Conservation (phyloP, 1,140 invertebrate genomes). For the Sinonovacula constricta region DNA sequence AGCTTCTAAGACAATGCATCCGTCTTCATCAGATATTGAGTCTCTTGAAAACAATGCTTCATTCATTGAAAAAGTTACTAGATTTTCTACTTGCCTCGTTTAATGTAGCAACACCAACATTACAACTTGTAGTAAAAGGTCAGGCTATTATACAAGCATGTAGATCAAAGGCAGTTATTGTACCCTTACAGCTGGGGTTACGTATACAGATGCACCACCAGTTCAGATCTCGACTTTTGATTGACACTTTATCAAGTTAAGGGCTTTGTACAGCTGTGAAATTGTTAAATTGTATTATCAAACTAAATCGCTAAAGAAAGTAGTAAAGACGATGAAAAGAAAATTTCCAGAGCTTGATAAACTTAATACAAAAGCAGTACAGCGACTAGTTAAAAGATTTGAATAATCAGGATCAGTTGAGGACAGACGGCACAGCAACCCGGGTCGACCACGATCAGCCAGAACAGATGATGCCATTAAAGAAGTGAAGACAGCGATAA, state of each 20-base stretch:
- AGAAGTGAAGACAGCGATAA: no score
- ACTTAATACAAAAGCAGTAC: no score
- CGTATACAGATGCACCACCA: slow-evolving; percentile 54
- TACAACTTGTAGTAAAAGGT: slow-evolving; percentile 46
- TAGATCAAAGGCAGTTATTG: slow-evolving; percentile 42
- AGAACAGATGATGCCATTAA: no score
- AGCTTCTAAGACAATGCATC: neutral
- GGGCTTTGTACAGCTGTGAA: slow-evolving; percentile 46
- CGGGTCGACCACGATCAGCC: no score
- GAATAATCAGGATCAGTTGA: no score
- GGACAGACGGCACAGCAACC: no score
- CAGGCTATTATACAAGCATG: slow-evolving; percentile 59
- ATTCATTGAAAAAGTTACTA: neutral
- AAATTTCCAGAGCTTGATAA: no score
- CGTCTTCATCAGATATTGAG: neutral
- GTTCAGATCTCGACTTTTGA: slow-evolving; percentile 53
- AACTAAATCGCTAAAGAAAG: no score
- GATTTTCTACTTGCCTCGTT: neutral
- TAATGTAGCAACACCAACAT: neutral
- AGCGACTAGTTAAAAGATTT: no score
- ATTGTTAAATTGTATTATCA: no score
- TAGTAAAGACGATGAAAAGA: no score
- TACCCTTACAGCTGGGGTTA: slow-evolving; percentile 54
- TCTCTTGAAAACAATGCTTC: neutral
- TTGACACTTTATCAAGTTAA: slow-evolving; percentile 26